Evolutionary conservation across 2,888 invertebrate genomes (phyloP).

Genomic region (Caenorhabditis sinica): DNA sequence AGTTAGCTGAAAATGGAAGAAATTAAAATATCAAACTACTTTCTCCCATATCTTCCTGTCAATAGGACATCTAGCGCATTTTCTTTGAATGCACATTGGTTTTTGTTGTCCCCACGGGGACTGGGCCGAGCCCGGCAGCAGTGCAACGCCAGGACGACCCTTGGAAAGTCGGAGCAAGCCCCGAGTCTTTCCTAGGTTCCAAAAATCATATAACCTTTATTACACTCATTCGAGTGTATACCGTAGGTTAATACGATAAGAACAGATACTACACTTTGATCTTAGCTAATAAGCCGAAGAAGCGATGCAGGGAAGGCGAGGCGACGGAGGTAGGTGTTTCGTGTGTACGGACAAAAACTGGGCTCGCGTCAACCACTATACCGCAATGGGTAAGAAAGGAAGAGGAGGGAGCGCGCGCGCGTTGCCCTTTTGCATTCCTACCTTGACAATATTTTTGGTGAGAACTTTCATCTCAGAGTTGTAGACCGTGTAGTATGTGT

Average conservation of each 20-base stretch:
- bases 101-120: conserved; percentile 53
- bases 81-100: no score
- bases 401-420: no score
- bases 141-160: conserved; percentile 68
- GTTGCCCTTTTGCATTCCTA: no score
- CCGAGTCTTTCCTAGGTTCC: conserved; percentile 60
- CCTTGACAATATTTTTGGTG: no score
- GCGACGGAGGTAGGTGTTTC: not conserved
- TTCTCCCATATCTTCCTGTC: no score
- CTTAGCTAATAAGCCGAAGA: conserved; percentile 69
- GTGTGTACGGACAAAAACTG: conserved; percentile 19
- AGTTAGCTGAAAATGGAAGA: no score
- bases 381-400: no score
- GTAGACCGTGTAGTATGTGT: no score
- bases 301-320: conserved; percentile 34
- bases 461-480: no score
- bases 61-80: no score
- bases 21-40: no score
- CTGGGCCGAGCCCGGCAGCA: conserved; percentile 67
- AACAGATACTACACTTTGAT: conserved; percentile 69
- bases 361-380: not conserved
- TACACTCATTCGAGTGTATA: conserved; percentile 64
- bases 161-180: conserved; percentile 66
- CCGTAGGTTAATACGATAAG: conserved; percentile 70
- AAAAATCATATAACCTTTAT: conserved; percentile 64